These are phyloP conservation scores for Sebastes oblongus DNA, from an alignment of 2,797 vertebrate species.

Conservation along the genomic window DNA sequence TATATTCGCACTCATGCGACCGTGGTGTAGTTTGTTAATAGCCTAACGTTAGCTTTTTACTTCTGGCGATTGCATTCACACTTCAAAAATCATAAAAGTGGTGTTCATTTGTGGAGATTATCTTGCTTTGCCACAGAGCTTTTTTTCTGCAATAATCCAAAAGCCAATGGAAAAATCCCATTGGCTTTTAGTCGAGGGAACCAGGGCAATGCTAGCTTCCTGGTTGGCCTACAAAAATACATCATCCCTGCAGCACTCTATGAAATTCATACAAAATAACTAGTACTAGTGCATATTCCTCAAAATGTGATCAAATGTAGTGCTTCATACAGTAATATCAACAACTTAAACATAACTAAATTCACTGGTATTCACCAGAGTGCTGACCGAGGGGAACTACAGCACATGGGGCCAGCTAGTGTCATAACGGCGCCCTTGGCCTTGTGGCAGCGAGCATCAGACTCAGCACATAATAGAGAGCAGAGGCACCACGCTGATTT, in stretches of 20 bases:
- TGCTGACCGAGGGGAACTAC: neutral
- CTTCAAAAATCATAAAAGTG: neutral
- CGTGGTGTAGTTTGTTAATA: neutral
- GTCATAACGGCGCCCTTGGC: constrained; percentile 42
- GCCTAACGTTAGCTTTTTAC: neutral
- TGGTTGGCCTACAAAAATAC: no score
- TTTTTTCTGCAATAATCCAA: no score
- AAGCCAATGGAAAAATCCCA: no score
- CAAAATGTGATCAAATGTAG: neutral
- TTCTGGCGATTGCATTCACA: neutral
- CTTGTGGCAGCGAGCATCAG: constrained; percentile 33
- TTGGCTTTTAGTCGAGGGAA: no score
- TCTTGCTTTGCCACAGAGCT: no score
- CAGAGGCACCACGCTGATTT: constrained; percentile 65
- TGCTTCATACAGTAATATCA: neutral
- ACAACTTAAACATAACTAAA: neutral
- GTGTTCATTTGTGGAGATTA: neutral
- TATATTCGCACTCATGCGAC: neutral
- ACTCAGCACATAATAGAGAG: constrained; percentile 49
- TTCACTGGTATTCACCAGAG: neutral
- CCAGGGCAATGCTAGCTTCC: no score
- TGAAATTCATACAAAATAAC: neutral
- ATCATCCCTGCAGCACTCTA: neutral
- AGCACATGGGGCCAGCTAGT: neutral
- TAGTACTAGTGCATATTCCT: neutral